These are phyloP conservation scores for Chironomus tentans DNA, from an alignment of 2,888 invertebrate genomes.

Conservation along the genomic window DNA sequence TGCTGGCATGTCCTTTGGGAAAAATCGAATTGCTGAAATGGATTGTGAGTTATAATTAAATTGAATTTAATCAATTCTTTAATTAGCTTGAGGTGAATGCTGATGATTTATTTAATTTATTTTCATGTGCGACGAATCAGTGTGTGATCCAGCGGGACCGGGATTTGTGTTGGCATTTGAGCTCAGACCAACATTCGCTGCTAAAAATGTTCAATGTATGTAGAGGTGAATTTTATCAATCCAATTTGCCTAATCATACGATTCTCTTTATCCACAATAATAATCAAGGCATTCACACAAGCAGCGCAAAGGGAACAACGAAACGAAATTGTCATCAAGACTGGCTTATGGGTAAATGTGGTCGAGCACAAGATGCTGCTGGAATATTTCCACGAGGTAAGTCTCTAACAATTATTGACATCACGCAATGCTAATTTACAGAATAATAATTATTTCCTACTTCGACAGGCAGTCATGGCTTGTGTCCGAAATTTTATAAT, in stretches of 20 bases:
- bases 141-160: conserved; percentile 21
- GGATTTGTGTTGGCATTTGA: conserved; percentile 10
- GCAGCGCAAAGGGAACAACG: conserved; percentile 11
- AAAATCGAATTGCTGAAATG: conserved; percentile 8
- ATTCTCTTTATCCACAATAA: not conserved
- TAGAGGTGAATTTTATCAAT: not conserved
- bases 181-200: not conserved
- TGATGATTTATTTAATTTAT: not conserved
- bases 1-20: not conserved
- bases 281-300: conserved; percentile 22
- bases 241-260: no score
- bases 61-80: not conserved
- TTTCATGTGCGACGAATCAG: not conserved
- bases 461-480: conserved; percentile 33
- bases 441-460: not conserved
- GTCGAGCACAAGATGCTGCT: conserved; percentile 28
- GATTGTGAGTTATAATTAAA: conserved; percentile 4
- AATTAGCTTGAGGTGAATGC: not conserved
- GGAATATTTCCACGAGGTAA: conserved; percentile 1
- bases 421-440: not conserved
- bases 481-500: conserved; percentile 39
- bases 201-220: conserved; percentile 24
- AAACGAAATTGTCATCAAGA: conserved; percentile 36
- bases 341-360: conserved; percentile 38
- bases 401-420: not conserved